These are phyloP conservation scores for Phyto melanocephala DNA, from an alignment of 2,888 invertebrate species.

Conservation along the genomic window DNA sequence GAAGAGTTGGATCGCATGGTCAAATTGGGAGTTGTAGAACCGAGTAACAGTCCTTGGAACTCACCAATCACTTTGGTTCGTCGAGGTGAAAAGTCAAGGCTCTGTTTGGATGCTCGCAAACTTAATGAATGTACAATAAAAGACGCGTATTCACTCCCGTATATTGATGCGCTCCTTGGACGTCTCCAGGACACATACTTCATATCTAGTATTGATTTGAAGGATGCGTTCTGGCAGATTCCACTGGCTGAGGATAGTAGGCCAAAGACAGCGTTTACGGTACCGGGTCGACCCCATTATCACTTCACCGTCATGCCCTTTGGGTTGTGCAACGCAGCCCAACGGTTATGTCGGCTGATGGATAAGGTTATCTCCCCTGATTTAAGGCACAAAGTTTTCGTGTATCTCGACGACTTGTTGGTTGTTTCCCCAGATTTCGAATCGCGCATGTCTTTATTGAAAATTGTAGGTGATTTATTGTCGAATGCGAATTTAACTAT, in stretches of 20 bases:
- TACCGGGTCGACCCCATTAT: constrained; percentile 42
- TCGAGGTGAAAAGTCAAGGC: neutral
- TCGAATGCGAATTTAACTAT: constrained; percentile 30
- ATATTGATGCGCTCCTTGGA: constrained; percentile 30
- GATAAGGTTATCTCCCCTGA: constrained; percentile 31
- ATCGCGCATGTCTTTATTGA: constrained; percentile 15
- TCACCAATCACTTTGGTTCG: constrained; percentile 19
- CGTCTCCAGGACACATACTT: constrained; percentile 25
- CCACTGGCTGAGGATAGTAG: too few relatives aligned
- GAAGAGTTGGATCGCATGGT: constrained; percentile 43
- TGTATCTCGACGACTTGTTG: constrained; percentile 61
- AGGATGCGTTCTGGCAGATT: too few relatives aligned
- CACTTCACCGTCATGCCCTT: constrained; percentile 50
- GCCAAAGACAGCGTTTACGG: too few relatives aligned
- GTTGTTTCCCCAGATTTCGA: constrained; percentile 43
- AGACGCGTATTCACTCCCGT: constrained; percentile 31
- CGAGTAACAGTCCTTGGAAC: constrained; percentile 18
- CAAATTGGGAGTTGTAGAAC: neutral
- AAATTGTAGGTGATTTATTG: constrained; percentile 36
- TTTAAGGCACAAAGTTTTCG: constrained; percentile 48
- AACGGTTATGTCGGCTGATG: too few relatives aligned
- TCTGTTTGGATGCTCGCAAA: constrained; percentile 24
- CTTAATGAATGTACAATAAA: constrained; percentile 22
- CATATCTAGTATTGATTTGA: constrained; percentile 44
- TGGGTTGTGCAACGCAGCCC: too few relatives aligned